phyloP scores from a whole-genome alignment of 2,888 invertebrate genomes.

The Pandemis cinnamomeana region DNA sequence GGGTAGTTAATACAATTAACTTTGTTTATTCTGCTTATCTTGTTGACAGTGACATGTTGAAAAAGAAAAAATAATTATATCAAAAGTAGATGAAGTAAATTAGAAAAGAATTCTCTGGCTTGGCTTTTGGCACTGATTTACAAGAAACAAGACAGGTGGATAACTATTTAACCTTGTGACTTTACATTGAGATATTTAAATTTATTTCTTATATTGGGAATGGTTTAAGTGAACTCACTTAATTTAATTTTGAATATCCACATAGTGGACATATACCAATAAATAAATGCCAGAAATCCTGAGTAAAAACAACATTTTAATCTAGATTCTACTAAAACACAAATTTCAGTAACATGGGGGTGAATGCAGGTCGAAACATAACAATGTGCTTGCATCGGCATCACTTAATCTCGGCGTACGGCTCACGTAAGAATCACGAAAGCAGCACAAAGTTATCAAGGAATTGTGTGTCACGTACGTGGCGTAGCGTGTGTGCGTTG shows the following conservation, averaged over 20 bases:
- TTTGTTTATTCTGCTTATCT: constrained; percentile 11
- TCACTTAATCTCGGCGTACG: constrained; percentile 23
- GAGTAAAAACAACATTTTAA: neutral
- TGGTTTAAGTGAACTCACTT: neutral
- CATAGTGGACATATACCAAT: neutral
- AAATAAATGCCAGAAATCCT: neutral
- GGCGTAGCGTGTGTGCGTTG: constrained; percentile 63
- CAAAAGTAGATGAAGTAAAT: constrained; percentile 30
- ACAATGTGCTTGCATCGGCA: constrained; percentile 32
- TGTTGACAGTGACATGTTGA: constrained; percentile 10
- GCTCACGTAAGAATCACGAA: constrained; percentile 7
- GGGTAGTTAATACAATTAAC: neutral
- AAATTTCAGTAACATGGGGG: constrained; percentile 13
- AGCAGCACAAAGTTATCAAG: constrained; percentile 25
- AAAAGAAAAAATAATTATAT: constrained; percentile 28
- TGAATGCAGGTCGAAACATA: constrained; percentile 45
- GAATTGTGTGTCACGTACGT: constrained; percentile 54
- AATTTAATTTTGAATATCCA: neutral
- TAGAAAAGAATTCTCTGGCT: constrained; percentile 33
- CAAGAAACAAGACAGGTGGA: constrained; percentile 19
- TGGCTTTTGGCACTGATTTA: constrained; percentile 38
- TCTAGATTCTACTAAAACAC: constrained; percentile 8
- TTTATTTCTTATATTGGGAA: neutral
- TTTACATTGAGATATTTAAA: neutral
- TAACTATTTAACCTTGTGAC: constrained; percentile 18